A percentile compares a stretch with the other conserved stretches of the same genome.
phyloP scores from a whole-genome alignment of 2,888 invertebrate genomes.

The Notodonta dromedarius region DNA sequence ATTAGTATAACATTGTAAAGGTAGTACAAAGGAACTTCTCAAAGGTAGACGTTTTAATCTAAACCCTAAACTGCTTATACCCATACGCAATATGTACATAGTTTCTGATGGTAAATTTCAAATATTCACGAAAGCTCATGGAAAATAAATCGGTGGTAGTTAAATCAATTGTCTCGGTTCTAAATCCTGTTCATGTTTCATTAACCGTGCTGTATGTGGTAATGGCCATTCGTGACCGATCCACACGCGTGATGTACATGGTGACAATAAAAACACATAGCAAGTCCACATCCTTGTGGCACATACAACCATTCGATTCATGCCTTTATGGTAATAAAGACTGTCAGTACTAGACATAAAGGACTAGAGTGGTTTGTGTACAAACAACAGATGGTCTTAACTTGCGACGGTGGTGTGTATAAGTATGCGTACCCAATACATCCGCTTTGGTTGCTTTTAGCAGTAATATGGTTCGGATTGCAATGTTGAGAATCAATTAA shows the following conservation, averaged over 20 bases:
- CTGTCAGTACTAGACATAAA: conserved; percentile 14
- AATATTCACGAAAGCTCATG: too few species aligned
- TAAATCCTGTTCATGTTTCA: conserved; percentile 31
- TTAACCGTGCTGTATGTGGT: conserved; percentile 21
- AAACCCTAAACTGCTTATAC: neutral
- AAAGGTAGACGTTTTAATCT: too few species aligned
- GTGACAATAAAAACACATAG: conserved; percentile 53
- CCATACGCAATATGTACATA: too few species aligned
- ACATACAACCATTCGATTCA: conserved; percentile 24
- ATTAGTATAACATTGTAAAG: too few species aligned
- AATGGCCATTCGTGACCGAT: conserved; percentile 58
- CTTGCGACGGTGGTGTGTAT: conserved; percentile 22
- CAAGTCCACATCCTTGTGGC: conserved; percentile 63
- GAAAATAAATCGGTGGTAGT: neutral
- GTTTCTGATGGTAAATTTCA: too few species aligned
- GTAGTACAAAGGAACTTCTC: too few species aligned
- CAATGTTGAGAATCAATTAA: conserved; percentile 12
- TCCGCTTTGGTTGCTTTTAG: conserved; percentile 43
- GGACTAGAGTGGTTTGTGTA: conserved; percentile 25
- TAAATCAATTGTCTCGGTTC: conserved; percentile 6
- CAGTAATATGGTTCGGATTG: conserved; percentile 30
- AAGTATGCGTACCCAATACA: conserved; percentile 35
- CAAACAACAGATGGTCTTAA: conserved; percentile 16
- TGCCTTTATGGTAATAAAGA: conserved; percentile 19
- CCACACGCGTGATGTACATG: conserved; percentile 49